Base-by-base conservation (phyloP, 1,140 invertebrate species). In the Aphelenchoides fujianensis region DNA sequence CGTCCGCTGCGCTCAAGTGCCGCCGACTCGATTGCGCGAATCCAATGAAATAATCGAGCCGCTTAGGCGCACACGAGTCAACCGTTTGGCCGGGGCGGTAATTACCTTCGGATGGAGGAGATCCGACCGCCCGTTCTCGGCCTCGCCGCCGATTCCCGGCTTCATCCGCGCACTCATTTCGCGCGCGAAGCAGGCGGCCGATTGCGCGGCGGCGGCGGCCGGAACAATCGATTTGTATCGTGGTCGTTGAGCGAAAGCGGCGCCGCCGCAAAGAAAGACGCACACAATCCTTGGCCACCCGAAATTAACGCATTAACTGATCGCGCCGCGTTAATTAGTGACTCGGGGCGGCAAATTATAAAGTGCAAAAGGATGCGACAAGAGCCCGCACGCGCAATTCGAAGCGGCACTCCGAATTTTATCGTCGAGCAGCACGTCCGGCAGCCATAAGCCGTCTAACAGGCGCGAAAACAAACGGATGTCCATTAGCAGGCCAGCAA, bases 221-320 rank as follows among this genome's bases (percentile, higher is more conserved):
- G 23, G 41, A 48, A 12, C 12, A 23, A 16, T 48, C 41, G 41
- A 23, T 48, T 48, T 48, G 41, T 48, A 48, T n/a, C n/a, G n/a
- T n/a, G n/a, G n/a, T n/a, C n/a, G n/a, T n/a, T n/a, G n/a, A n/a
- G n/a, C n/a, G n/a, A n/a, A n/a, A 48, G 41, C 41, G 41, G 41
- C 41, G 34, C 55, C 55, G 5, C 19, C 27, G 5, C 5, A 59
- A 19, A 7, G 23, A 16, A 19, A 59, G 23, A 59, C 34, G 5
- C 5, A 59, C 28, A 23, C 55, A 59, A 59, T 59, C 55, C 5
- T 27, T 59, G 41, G 12, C 41, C 5, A 59, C 55, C 55, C 55
- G 55, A 59, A 59, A 59, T 59, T 59, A 59, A 23, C 5, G 55
- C 55, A 59, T 59, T 59, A 48, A 48, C 41, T 48, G 12, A 59